Evolutionary conservation across 2,888 invertebrate genomes (phyloP).

Genomic region (Pseudeuparius sepicola): DNA sequence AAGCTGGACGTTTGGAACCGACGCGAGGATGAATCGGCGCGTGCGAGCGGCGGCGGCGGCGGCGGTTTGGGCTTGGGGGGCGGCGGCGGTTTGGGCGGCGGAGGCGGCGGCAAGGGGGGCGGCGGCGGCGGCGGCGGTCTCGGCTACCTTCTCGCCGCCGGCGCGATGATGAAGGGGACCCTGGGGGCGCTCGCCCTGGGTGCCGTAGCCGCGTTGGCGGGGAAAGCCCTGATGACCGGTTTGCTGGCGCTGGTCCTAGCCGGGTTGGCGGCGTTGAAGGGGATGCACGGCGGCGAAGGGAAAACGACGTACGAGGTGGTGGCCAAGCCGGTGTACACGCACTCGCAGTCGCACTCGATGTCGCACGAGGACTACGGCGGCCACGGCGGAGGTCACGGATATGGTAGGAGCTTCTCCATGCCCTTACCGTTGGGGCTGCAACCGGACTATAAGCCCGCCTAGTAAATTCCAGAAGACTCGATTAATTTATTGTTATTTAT

Average conservation of each 20-base stretch:
- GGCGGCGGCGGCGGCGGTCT: conserved; percentile 9
- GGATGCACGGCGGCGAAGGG: conserved; percentile 51
- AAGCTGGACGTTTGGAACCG: conserved; percentile 46
- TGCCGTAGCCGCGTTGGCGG: conserved; percentile 60
- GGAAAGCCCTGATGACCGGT: conserved; percentile 70
- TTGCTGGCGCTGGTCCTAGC: conserved; percentile 65
- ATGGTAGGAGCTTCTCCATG: conserved; percentile 40
- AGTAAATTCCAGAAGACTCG: conserved; percentile 17
- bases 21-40: conserved; percentile 7
- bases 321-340: conserved; percentile 63
- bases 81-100: conserved; percentile 6
- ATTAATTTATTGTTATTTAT: conserved; percentile 1
- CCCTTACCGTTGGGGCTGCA: conserved; percentile 32
- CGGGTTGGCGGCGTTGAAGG: conserved; percentile 48
- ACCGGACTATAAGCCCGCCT: conserved; percentile 28
- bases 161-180: conserved; percentile 38
- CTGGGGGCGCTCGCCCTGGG: conserved; percentile 60
- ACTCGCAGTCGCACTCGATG: conserved; percentile 50
- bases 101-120: conserved; percentile 5
- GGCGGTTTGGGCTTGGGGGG: not conserved
- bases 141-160: conserved; percentile 9
- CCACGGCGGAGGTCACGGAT: conserved; percentile 32
- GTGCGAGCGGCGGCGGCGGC: not conserved
- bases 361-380: conserved; percentile 48
- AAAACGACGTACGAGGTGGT: conserved; percentile 70